phyloP scores from a whole-genome alignment of 2,797 vertebrate species.

The Dallia pectoralis region DNA sequence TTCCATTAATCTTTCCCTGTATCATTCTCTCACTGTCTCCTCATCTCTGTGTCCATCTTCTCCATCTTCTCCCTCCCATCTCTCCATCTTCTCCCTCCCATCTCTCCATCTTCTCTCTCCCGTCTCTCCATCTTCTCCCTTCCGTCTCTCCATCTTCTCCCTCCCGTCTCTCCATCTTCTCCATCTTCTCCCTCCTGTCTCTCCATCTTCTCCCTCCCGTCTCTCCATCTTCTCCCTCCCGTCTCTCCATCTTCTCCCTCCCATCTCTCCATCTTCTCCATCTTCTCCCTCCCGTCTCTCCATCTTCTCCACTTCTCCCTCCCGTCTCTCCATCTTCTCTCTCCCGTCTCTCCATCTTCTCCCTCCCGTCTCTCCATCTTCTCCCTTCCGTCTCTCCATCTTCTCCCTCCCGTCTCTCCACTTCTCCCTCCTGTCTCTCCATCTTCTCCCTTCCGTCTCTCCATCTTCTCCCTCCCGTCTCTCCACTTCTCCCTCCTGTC shows the following conservation, averaged over 20 bases:
- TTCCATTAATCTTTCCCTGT: slow-evolving; percentile 11
- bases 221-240: background rate
- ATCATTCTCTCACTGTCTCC: slow-evolving; percentile 13
- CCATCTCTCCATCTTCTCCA: background rate
- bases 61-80: background rate
- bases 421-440: too few relatives aligned
- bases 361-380: too few relatives aligned
- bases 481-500: too few relatives aligned
- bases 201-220: background rate
- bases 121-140: background rate
- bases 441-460: too few relatives aligned
- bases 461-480: too few relatives aligned
- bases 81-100: background rate
- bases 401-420: too few relatives aligned
- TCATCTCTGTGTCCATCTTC: slow-evolving; percentile 16
- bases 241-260: background rate
- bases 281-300: too few relatives aligned
- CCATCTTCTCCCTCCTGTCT: background rate
- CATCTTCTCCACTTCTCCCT: too few relatives aligned
- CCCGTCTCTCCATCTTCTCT: too few relatives aligned
- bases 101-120: background rate
- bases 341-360: too few relatives aligned
- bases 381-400: too few relatives aligned
- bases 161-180: background rate
- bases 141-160: too few relatives aligned